Base-by-base conservation (phyloP, 2,797 vertebrate species). In the Thunnus albacares region DNA sequence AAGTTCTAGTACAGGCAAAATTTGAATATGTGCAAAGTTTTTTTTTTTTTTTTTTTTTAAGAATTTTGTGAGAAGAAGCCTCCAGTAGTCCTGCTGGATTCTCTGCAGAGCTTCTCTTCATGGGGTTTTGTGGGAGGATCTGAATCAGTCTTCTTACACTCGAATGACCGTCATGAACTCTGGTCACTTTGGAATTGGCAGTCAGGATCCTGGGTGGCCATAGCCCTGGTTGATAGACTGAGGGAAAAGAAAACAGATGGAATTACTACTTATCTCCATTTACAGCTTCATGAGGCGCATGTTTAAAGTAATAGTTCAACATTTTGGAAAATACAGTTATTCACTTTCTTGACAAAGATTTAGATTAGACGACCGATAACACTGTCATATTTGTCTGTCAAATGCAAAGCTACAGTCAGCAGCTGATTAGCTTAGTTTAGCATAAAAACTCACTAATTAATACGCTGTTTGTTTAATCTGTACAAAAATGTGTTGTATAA, bases 201-300 rank as follows among this genome's bases (percentile, higher is more conserved):
- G 94, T 96, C 95, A 96, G 93, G 95, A 95, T 94, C 95, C 94
- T 77, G 94, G 91, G 90, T 90, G 94, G 62, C 92, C 90, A 84
- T 95, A 96, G 70, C 84, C 88, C 78, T 95, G 94, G 93, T 83
- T 93, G 94, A 94, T 91, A 92, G 95, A 94, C 93, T 95, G 92
- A 85, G 81, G 81, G 80, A 87, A 92, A 81, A 94, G 71, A 93
- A 84, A 89, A 88, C 61, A 81, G 41, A 57, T n/a, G 18, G 63
- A 74, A 57, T 84, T 75, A 86, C 76, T 58, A 60, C 66, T 71
- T 49, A 77, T 75, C 22, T 73, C 65, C 13, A 58, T 68, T 68
- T 53, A 30, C 11, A 71, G 17, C 5, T 28, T 73, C 9, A 38
- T 1, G 0, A 18, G 5, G 33, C 1, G 2, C 22, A 64, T 1